Evolutionary conservation across 2,797 vertebrate species (phyloP), one percentile per base, ranked within the genome.

Genomic region (Antrozous pallidus): DNA sequence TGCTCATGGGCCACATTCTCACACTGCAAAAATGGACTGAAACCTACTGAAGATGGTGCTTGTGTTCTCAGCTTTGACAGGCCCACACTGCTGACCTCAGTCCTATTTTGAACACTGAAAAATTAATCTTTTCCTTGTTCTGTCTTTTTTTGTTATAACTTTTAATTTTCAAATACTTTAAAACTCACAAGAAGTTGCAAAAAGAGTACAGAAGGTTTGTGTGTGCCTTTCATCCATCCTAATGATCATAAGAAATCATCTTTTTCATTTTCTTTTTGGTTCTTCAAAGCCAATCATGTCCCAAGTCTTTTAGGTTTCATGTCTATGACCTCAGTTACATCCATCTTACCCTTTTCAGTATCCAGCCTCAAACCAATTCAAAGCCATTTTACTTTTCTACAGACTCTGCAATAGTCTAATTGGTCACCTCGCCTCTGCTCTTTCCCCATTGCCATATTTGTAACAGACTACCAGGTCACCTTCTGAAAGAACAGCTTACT

Each of bases 401-500:
- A 17, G 56, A 80, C 54, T 70, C 36, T 82, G 70, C 51, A 74
- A 81, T 70, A 61, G 36, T 85, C 42, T 88, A 65, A 40, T 56
- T 94, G 67, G 56, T 83, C 65, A 56, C 17, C 24, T 94, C 61
- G 61, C 42, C 73, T 94, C 90, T 61, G 28, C 88, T 91, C 63
- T 81, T 56, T 88, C 49, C 71, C 49, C 91, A 56, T 9, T 63
- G 18, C 56, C 75, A 69, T 40, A 54, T 87, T 69, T 75, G 28
- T 58, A 92, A 61, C 54, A 79, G 69, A 77, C 89, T 71, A 74
- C 36, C 47, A 78, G 82, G 31, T 36, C 54, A 81, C 79, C 54
- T 81, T 63, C 51, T 28, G 88, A 54, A 90, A 92, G 73, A 90
- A 88, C 69, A 96, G 31, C 58, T 94, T 88, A 87, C 58, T 85